A percentile compares a stretch with the other conserved stretches of the same genome.
Evolutionary conservation across 2,113 vertebrate genomes (phyloP).

Genomic region (Antechinus flavipes): DNA sequence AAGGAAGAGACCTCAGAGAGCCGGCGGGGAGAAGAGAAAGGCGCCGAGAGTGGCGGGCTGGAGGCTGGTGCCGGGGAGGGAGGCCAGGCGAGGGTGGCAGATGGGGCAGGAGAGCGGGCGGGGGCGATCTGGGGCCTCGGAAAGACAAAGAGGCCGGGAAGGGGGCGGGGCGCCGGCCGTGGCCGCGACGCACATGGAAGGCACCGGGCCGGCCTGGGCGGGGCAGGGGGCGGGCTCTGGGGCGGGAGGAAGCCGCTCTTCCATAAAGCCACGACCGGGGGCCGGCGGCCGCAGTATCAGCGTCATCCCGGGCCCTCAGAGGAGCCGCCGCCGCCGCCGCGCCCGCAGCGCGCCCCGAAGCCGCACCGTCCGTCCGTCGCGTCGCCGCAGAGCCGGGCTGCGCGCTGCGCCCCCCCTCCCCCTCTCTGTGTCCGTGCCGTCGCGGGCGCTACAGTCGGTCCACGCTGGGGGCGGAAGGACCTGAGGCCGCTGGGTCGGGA

Average conservation of each 20-base stretch:
- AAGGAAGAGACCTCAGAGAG: conserved; percentile 1
- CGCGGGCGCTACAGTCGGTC: not conserved
- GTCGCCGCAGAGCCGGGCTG: too few species aligned
- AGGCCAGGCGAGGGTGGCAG: not conserved
- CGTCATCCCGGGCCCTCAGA: accelerated
- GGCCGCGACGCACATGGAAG: accelerated
- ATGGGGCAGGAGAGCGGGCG: not conserved
- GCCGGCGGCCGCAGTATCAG: not conserved
- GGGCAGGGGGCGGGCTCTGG: accelerated
- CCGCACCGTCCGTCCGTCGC: not conserved
- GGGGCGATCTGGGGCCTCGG: not conserved
- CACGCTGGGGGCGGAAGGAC: not conserved
- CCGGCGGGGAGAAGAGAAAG: not conserved
- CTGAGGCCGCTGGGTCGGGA: not conserved
- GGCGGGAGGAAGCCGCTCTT: accelerated
- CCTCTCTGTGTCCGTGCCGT: not conserved
- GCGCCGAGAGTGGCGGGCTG: not conserved
- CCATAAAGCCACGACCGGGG: not conserved
- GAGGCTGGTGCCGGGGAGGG: not conserved
- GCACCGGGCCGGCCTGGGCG: too few species aligned
- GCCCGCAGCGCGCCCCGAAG: not conserved
- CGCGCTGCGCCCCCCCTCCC: too few species aligned
- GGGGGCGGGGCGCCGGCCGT: not conserved
- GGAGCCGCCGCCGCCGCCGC: accelerated
- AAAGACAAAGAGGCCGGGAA: not conserved